Percentiles rank a stretch among this genome's conserved stretches.
phyloP scores from a whole-genome alignment of 2,888 invertebrate species.

The Liodrosophila aerea region DNA sequence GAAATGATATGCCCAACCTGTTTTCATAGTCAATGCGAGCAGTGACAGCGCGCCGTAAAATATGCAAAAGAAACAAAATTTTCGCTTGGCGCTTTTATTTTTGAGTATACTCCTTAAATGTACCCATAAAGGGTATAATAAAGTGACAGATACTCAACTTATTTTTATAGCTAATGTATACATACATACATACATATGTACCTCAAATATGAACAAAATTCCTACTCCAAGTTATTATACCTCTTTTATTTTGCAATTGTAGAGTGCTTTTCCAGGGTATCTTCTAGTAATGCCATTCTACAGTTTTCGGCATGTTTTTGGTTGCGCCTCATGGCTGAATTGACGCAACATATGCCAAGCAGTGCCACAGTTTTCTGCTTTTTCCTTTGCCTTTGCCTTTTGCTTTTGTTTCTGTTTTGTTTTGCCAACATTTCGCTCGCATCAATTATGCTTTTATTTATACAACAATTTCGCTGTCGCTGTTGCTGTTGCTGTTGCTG shows the following conservation, averaged over 20 bases:
- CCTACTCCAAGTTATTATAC: too few relatives aligned
- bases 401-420: conserved; percentile 24
- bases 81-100: conserved; percentile 12
- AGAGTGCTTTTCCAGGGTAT: conserved; percentile 40
- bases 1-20: conserved; percentile 34
- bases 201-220: too few relatives aligned
- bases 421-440: conserved; percentile 40
- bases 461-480: conserved; percentile 65
- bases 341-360: conserved; percentile 70
- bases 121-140: conserved; percentile 20
- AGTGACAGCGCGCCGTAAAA: conserved; percentile 51
- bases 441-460: conserved; percentile 78
- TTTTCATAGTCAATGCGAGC: conserved; percentile 47
- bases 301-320: conserved; percentile 45
- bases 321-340: conserved; percentile 68
- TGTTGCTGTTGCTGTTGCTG: conserved; percentile 43
- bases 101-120: too few relatives aligned
- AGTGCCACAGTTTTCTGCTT: conserved; percentile 42
- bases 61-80: conserved; percentile 70
- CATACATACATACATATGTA: too few relatives aligned
- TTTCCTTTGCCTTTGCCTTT: conserved; percentile 1
- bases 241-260: too few relatives aligned
- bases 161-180: too few relatives aligned
- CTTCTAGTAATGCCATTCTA: conserved; percentile 6
- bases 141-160: too few relatives aligned